Conservation (phyloP, 1,140 invertebrate genomes). For the Microplitis demolitor region DNA sequence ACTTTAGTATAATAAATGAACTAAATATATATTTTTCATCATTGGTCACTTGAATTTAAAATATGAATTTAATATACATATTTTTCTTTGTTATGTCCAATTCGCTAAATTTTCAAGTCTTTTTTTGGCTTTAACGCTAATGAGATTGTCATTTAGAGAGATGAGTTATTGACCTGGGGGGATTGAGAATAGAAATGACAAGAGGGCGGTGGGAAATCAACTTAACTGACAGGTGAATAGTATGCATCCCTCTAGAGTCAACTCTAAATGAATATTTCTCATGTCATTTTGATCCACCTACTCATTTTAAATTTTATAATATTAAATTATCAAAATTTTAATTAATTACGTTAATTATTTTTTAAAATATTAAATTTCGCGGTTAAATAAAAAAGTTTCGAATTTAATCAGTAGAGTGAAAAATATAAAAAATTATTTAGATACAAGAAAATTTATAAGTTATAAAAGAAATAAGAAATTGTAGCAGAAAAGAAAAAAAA, state of each 20-base stretch:
- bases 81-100: too few relatives aligned
- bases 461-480: too few relatives aligned
- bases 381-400: too few relatives aligned
- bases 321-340: too few relatives aligned
- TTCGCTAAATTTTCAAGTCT: too few relatives aligned
- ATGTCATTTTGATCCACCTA: not conserved
- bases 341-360: too few relatives aligned
- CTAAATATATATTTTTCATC: not conserved
- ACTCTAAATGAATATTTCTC: not conserved
- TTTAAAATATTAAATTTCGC: too few relatives aligned
- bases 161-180: not conserved
- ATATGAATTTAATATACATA: too few relatives aligned
- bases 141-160: slow-evolving; percentile 3
- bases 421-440: too few relatives aligned
- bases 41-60: not conserved
- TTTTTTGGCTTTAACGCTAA: not conserved
- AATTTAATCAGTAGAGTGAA: too few relatives aligned
- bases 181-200: not conserved
- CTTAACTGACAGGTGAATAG: slow-evolving; percentile 6
- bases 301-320: too few relatives aligned
- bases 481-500: not conserved
- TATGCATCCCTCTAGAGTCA: not conserved
- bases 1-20: not conserved
- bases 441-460: too few relatives aligned
- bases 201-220: slow-evolving; percentile 9